Conservation (phyloP, 2,113 vertebrate species). For the Empidonax alnorum region DNA sequence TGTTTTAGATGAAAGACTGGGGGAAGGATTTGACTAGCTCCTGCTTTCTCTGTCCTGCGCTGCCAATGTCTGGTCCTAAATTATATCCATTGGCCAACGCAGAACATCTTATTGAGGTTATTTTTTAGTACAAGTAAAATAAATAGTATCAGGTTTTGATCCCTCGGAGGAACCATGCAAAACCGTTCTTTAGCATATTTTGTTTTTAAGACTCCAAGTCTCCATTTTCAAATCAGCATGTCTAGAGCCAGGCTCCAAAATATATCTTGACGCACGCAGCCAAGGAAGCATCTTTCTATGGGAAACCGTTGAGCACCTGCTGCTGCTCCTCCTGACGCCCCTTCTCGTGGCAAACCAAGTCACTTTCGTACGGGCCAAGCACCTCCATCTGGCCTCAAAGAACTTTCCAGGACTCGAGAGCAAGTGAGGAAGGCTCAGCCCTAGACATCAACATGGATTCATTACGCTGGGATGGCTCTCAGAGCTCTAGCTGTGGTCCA, state of each 20-base stretch:
- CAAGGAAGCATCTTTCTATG: not conserved
- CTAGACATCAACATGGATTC: not conserved
- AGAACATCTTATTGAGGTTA: conserved; percentile 19
- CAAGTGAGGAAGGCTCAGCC: not conserved
- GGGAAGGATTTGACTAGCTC: conserved; percentile 57
- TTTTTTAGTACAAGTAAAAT: conserved; percentile 40
- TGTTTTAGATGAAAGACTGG: conserved; percentile 38
- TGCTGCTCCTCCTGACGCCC: conserved; percentile 34
- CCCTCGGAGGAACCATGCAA: not conserved
- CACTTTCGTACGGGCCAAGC: not conserved
- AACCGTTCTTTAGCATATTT: not conserved
- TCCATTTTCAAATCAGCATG: conserved; percentile 20
- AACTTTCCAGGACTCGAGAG: not conserved
- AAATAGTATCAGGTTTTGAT: conserved; percentile 40
- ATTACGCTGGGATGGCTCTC: not conserved
- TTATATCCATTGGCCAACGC: not conserved
- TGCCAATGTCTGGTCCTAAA: conserved; percentile 53
- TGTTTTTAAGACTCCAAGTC: conserved; percentile 34
- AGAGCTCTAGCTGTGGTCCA: not conserved
- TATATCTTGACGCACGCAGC: not conserved
- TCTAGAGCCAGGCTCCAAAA: conserved; percentile 48
- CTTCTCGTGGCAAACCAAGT: not conserved
- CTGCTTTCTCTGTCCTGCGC: conserved; percentile 32
- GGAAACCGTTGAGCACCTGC: conserved; percentile 30
- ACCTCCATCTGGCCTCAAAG: conserved; percentile 50